phyloP scores from a whole-genome alignment of 1,140 invertebrate genomes.

The Orchesella cincta region DNA sequence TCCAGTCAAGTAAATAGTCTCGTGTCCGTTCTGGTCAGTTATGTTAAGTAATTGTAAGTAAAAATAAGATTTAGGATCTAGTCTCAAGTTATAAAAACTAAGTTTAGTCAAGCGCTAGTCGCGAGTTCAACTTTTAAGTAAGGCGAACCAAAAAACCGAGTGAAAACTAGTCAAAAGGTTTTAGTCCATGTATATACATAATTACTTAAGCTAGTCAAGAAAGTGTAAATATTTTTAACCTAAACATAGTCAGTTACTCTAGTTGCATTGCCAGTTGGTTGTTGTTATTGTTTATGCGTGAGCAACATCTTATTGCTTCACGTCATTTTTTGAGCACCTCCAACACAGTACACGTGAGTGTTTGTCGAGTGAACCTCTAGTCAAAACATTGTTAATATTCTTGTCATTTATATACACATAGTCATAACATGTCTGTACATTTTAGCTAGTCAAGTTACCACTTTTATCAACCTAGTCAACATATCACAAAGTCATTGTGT shows the following conservation, averaged over 20 bases:
- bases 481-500: no score
- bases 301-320: no score
- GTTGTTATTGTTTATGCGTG: not conserved
- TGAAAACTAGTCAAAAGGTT: not conserved
- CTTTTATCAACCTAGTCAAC: no score
- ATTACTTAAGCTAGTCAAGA: not conserved
- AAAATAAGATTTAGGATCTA: no score
- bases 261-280: not conserved
- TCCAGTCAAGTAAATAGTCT: not conserved
- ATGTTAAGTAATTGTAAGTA: not conserved
- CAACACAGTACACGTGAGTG: no score
- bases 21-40: not conserved
- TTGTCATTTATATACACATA: not conserved
- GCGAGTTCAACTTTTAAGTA: not conserved
- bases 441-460: not conserved
- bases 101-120: no score
- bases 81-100: no score
- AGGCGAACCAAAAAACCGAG: conserved; percentile 7
- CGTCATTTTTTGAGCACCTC: no score
- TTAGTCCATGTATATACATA: not conserved
- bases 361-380: conserved; percentile 1
- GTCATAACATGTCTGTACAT: not conserved
- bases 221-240: not conserved
- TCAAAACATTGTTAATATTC: not conserved
- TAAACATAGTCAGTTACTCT: not conserved